Percentiles rank a stretch among this genome's conserved stretches.
phyloP scores from a whole-genome alignment of 2,888 invertebrate species.

The Ophion slaviceki region DNA sequence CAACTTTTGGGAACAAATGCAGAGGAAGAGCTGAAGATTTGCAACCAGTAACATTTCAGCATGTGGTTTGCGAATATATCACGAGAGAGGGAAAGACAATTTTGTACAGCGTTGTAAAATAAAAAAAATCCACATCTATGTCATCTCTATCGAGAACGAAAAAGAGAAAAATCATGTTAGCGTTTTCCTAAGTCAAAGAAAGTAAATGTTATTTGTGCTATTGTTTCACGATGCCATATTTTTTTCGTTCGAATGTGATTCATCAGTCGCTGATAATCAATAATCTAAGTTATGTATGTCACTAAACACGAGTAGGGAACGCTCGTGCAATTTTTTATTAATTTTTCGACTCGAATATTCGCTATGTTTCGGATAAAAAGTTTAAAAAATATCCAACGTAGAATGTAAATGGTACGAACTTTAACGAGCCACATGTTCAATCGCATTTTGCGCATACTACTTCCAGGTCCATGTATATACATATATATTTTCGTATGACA shows the following conservation, averaged over 20 bases:
- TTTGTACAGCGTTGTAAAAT: conserved; percentile 65
- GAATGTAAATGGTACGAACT: too few relatives aligned
- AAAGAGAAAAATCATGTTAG: conserved; percentile 4
- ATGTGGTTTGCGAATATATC: neutral
- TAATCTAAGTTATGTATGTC: conserved; percentile 18
- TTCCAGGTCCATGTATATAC: too few relatives aligned
- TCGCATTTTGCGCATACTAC: too few relatives aligned
- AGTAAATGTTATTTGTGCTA: conserved; percentile 24
- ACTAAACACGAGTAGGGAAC: neutral
- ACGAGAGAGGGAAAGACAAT: conserved; percentile 8
- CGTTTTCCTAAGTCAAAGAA: neutral
- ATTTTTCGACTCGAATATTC: neutral
- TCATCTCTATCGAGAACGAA: conserved; percentile 10
- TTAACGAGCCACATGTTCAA: too few relatives aligned
- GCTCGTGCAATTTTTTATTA: too few relatives aligned
- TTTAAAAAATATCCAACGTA: too few relatives aligned
- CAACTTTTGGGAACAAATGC: conserved; percentile 81
- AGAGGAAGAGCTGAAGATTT: conserved; percentile 71
- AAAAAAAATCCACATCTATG: conserved; percentile 38
- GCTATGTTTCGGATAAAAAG: too few relatives aligned
- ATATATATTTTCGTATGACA: too few relatives aligned
- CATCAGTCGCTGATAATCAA: conserved; percentile 10
- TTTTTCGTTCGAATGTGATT: conserved; percentile 28
- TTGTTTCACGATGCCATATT: conserved; percentile 58
- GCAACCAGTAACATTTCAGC: neutral